Percentiles rank a stretch among this genome's conserved stretches.
Evolutionary conservation across 1,140 invertebrate species (phyloP).

Genomic region (Leptinotarsa lineolata): DNA sequence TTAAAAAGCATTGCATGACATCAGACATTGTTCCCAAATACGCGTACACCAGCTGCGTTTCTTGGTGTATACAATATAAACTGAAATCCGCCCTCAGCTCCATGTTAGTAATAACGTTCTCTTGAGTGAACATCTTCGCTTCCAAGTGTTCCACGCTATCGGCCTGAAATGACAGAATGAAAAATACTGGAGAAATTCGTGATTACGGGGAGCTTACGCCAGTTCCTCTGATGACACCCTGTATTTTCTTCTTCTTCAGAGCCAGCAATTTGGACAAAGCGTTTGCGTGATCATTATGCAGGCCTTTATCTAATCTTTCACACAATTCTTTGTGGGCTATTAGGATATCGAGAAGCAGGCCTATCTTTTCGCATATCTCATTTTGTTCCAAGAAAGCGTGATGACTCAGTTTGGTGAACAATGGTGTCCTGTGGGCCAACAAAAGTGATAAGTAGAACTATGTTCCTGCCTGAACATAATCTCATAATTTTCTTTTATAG

Average conservation of each 20-base stretch:
- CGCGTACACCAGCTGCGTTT: slow-evolving; percentile 72
- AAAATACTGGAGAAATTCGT: not conserved
- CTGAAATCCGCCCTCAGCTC: slow-evolving; percentile 73
- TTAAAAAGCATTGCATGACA: slow-evolving; percentile 65
- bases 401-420: slow-evolving; percentile 48
- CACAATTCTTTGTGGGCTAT: slow-evolving; percentile 69
- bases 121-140: slow-evolving; percentile 72
- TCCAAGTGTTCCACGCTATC: slow-evolving; percentile 72
- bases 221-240: slow-evolving; percentile 67
- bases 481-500: too few species aligned
- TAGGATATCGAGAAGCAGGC: slow-evolving; percentile 67
- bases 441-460: too few species aligned
- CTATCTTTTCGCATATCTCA: slow-evolving; percentile 66
- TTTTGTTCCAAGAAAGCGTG: slow-evolving; percentile 55
- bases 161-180: slow-evolving; percentile 55
- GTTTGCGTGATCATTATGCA: slow-evolving; percentile 70
- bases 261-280: slow-evolving; percentile 71
- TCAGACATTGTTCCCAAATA: slow-evolving; percentile 70
- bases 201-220: slow-evolving; percentile 56
- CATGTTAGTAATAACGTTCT: slow-evolving; percentile 71
- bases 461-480: too few species aligned
- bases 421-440: slow-evolving; percentile 40
- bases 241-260: slow-evolving; percentile 72
- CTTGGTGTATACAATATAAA: slow-evolving; percentile 73
- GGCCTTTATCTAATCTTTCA: slow-evolving; percentile 72